phyloP scores from a whole-genome alignment of 2,888 invertebrate species.

The Atethmia centrago region DNA sequence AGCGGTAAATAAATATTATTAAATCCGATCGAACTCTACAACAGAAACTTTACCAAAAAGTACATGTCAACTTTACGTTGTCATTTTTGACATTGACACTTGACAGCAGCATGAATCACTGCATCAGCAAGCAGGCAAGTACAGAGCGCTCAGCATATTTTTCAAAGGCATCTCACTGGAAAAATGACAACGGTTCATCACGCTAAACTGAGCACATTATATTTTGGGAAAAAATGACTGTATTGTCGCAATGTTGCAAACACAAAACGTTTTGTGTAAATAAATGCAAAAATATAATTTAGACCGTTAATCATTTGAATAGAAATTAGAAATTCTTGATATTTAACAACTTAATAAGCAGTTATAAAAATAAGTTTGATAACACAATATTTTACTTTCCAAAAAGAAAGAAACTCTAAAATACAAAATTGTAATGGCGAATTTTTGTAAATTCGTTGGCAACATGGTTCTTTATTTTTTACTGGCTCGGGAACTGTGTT shows the following conservation, averaged over 20 bases:
- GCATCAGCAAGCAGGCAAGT: background rate
- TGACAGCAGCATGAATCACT: background rate
- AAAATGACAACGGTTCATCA: background rate
- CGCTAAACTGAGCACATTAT: background rate
- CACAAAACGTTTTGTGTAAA: background rate
- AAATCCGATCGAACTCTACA: background rate
- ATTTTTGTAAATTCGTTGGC: background rate
- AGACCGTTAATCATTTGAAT: background rate
- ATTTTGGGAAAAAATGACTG: background rate
- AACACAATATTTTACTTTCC: background rate
- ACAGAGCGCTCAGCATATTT: background rate
- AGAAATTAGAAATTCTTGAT: background rate
- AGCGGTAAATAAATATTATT: conserved; percentile 2
- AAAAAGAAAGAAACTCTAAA: background rate
- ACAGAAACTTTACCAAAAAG: too few species aligned
- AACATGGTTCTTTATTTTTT: conserved; percentile 27
- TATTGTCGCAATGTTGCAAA: background rate
- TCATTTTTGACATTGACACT: conserved; percentile 22
- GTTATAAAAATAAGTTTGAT: background rate
- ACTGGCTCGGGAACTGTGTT: conserved; percentile 23
- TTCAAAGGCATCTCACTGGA: background rate
- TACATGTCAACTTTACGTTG: background rate
- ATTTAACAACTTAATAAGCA: background rate
- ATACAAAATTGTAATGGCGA: conserved; percentile 4
- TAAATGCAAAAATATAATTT: background rate